Evolutionary conservation across 2,888 invertebrate species (phyloP).

Genomic region (Drosophila neotestacea): DNA sequence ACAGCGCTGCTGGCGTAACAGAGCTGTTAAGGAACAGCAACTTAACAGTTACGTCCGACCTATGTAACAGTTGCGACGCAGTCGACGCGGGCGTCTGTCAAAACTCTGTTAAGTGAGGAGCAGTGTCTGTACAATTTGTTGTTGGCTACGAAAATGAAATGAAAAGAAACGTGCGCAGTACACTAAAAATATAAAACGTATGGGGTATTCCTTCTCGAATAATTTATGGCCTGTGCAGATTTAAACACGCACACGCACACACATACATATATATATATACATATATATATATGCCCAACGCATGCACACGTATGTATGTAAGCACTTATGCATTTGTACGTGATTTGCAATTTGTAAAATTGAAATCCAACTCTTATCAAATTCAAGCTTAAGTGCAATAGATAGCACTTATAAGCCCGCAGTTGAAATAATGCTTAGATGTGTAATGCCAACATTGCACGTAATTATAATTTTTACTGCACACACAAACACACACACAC

Average conservation of each 20-base stretch:
- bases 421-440: conserved; percentile 14
- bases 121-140: conserved; percentile 25
- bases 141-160: conserved; percentile 35
- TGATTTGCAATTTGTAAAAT: conserved; percentile 23
- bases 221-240: conserved; percentile 24
- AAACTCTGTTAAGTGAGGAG: conserved; percentile 1
- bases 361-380: conserved; percentile 27
- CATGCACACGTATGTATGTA: not conserved
- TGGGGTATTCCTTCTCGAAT: conserved; percentile 32
- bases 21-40: too few relatives aligned
- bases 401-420: not conserved
- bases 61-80: too few relatives aligned
- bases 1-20: too few relatives aligned
- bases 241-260: conserved; percentile 1
- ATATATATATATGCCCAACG: too few relatives aligned
- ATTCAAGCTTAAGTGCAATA: conserved; percentile 4
- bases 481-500: conserved; percentile 32
- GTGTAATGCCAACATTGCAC: conserved; percentile 55
- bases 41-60: too few relatives aligned
- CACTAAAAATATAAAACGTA: conserved; percentile 42
- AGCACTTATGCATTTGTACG: conserved; percentile 1
- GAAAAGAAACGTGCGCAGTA: conserved; percentile 61
- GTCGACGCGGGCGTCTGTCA: too few relatives aligned
- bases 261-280: not conserved
- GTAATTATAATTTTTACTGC: conserved; percentile 55